Conservation (phyloP, 2,797 vertebrate species). For the Brotogeris chrysoptera region DNA sequence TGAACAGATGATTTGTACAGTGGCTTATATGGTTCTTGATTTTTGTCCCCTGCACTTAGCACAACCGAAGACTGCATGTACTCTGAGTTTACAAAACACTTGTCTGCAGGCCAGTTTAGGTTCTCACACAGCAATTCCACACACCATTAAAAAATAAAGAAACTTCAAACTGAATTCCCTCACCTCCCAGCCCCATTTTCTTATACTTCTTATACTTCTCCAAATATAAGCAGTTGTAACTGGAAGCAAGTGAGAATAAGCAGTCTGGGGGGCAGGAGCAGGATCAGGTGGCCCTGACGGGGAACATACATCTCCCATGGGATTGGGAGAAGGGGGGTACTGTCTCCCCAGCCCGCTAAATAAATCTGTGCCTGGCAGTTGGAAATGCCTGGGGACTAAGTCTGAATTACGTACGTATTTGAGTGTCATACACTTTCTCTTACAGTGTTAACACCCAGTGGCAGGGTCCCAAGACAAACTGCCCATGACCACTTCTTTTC, state of each 20-base stretch:
- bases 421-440: neutral
- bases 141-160: neutral
- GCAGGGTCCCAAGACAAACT: neutral
- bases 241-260: neutral
- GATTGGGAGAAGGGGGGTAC: neutral
- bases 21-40: conserved; percentile 15
- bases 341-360: neutral
- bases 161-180: neutral
- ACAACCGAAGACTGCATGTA: neutral
- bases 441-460: neutral
- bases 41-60: conserved; percentile 38
- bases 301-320: neutral
- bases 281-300: neutral
- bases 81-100: conserved; percentile 55
- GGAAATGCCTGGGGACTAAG: neutral
- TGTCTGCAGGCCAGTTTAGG: neutral
- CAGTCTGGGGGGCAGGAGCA: neutral
- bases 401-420: neutral
- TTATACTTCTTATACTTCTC: neutral
- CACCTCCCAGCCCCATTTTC: neutral
- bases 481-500: neutral
- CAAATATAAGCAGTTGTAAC: neutral
- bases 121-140: neutral
- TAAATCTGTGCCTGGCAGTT: neutral
- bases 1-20: conserved; percentile 58